Evolutionary conservation across 2,797 vertebrate species (phyloP), one percentile per base, ranked within the genome.

Genomic region (Moxostoma hubbsi): DNA sequence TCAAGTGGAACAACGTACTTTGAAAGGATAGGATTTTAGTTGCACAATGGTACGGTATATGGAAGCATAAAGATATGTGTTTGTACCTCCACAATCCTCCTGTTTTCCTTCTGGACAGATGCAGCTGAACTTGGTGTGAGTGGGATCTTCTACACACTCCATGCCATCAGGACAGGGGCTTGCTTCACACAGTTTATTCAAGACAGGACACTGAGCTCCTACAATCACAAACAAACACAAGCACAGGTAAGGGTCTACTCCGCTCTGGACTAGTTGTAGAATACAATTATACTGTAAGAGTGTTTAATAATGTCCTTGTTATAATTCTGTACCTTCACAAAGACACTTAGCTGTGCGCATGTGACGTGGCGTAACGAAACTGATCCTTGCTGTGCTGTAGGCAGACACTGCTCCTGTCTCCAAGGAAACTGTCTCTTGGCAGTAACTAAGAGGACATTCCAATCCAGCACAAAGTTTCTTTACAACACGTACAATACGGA

Each of bases 331-430:
- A 99, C 98, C 97, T 95, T 93, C 92, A 82, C 98, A 99, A 91
- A 98, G 96, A 88, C 98, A 99, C 81, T 94, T 90, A 0, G 97
- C 93, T 0, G 89, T 89, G 36, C 97, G 93, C 12, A 89, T 90
- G 90, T 98, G 96, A 13, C 94, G 95, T 0, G 98, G 97, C 9
- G 96, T 98, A 82, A 99, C 97, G 7, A 99, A 99, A 86, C 97
- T 99, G 85, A 99, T 82, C 51, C 98, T 94, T 8, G 98, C 98
- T 0, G 98, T 98, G 93, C 97, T 99, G 87, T 98, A 95, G 0
- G 98, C 98, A 36, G 96, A 95, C 95, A 98, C 95, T 12, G 89
- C 1, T 1, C 86, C 93, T 57, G 94, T 94, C 84, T 99, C 97
- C 90, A 99, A 82, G 1, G 93, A 90, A 80, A 99, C 81, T 59